A percentile compares a stretch with the other conserved stretches of the same genome.
phyloP scores from a whole-genome alignment of 2,888 invertebrate species.

The Andrena minutula region DNA sequence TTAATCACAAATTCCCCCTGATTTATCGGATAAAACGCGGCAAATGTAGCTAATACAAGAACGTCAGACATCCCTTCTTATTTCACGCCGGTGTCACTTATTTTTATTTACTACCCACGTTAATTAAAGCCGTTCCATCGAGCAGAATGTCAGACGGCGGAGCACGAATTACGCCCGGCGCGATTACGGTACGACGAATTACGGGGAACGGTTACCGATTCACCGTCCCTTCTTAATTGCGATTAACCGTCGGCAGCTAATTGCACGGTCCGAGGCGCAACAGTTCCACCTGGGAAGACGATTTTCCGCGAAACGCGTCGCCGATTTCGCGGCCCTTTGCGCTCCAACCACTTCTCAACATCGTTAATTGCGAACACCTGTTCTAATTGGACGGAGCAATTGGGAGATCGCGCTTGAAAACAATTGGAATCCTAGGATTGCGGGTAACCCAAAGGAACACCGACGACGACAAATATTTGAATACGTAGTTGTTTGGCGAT shows the following conservation, averaged over 20 bases:
- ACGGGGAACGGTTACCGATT: constrained; percentile 37
- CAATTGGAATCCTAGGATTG: not conserved
- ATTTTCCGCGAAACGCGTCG: constrained; percentile 39
- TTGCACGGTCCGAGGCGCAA: constrained; percentile 4
- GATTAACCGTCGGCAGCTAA: constrained; percentile 30
- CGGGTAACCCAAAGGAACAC: not conserved
- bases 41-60: no score
- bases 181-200: constrained; percentile 39
- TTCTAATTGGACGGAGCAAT: constrained; percentile 46
- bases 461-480: not conserved
- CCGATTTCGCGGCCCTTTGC: constrained; percentile 5
- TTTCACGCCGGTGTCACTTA: not conserved
- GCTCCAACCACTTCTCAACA: constrained; percentile 3
- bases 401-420: constrained; percentile 8
- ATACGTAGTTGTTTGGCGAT: not conserved
- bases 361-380: constrained; percentile 55
- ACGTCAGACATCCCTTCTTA: not conserved
- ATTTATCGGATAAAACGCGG: not conserved
- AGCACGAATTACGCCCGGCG: constrained; percentile 26
- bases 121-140: constrained; percentile 16
- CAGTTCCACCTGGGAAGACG: not conserved
- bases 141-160: not conserved
- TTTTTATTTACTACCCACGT: constrained; percentile 3
- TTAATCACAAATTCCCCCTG: not conserved
- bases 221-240: constrained; percentile 36